phyloP scores from a whole-genome alignment of 2,888 invertebrate genomes.

The Epistrophella euchroma region DNA sequence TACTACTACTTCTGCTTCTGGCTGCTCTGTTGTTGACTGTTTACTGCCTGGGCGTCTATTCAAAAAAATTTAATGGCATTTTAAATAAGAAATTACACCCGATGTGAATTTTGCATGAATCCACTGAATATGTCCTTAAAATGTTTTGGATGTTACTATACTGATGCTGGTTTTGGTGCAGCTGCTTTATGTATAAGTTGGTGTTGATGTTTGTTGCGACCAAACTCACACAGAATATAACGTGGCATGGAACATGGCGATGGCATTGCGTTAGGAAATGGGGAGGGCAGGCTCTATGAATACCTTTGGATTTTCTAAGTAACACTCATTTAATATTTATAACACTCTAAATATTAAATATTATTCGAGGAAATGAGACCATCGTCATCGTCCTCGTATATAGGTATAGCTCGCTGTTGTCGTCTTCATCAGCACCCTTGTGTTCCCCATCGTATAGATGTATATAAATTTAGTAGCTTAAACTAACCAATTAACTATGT shows the following conservation, averaged over 20 bases:
- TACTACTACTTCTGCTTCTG: slow-evolving; percentile 12
- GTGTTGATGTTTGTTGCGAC: slow-evolving; percentile 64
- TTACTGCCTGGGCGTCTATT: slow-evolving; percentile 79
- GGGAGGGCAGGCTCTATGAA: slow-evolving; percentile 77
- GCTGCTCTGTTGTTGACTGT: slow-evolving; percentile 30
- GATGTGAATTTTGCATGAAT: slow-evolving; percentile 82
- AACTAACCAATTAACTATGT: slow-evolving; percentile 58
- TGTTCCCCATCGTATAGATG: slow-evolving; percentile 13
- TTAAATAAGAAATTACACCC: slow-evolving; percentile 84
- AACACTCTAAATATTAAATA: slow-evolving; percentile 84
- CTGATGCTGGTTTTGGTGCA: slow-evolving; percentile 42
- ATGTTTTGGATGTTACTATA: slow-evolving; percentile 69
- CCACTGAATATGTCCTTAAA: slow-evolving; percentile 75
- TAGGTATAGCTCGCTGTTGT: slow-evolving; percentile 4
- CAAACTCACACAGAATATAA: slow-evolving; percentile 47
- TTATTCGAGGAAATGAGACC: slow-evolving; percentile 79
- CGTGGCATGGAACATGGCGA: slow-evolving; percentile 24
- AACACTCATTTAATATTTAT: slow-evolving; percentile 84
- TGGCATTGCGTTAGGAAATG: slow-evolving; percentile 66
- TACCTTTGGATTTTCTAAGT: slow-evolving; percentile 84
- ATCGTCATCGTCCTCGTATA: slow-evolving; percentile 16
- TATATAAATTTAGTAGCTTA: slow-evolving; percentile 52
- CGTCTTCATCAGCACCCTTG: slow-evolving; percentile 5
- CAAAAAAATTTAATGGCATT: slow-evolving; percentile 84
- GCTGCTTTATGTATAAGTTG: slow-evolving; percentile 5